phyloP scores from a whole-genome alignment of 1,140 invertebrate species.

The Scaptodrosophila lebanonensis region DNA sequence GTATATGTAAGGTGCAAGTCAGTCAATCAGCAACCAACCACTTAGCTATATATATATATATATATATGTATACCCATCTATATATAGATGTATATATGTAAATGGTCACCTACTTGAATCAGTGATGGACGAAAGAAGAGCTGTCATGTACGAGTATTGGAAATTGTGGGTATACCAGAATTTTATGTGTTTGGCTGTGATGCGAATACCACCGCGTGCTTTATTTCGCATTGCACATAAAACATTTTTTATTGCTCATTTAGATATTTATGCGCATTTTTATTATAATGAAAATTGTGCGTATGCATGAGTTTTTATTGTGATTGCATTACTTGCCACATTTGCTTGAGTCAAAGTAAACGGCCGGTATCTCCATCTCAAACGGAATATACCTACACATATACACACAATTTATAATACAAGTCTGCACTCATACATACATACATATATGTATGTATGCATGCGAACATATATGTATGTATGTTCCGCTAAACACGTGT shows the following conservation, averaged over 20 bases:
- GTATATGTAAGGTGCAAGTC: not conserved
- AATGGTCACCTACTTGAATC: constrained; percentile 43
- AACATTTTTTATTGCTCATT: constrained; percentile 75
- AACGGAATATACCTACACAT: constrained; percentile 20
- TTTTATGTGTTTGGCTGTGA: constrained; percentile 22
- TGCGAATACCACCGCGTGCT: constrained; percentile 25
- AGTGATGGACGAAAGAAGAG: not conserved
- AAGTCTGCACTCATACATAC: not conserved
- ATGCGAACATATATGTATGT: no score
- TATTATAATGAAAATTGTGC: constrained; percentile 75
- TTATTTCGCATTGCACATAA: constrained; percentile 65
- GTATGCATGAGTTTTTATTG: constrained; percentile 72
- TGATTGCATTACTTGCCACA: constrained; percentile 71
- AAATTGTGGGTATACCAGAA: constrained; percentile 18
- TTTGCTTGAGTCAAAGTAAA: not conserved
- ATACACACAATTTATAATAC: not conserved
- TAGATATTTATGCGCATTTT: constrained; percentile 73
- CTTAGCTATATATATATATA: constrained; percentile 3
- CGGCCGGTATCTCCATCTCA: constrained; percentile 49
- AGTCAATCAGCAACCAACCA: constrained; percentile 4
- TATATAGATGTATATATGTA: constrained; percentile 17
- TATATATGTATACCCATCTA: constrained; percentile 9
- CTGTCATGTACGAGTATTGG: constrained; percentile 1
- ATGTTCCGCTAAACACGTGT: no score
- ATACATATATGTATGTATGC: not conserved